phyloP scores from a whole-genome alignment of 2,888 invertebrate species.

The Galerucella nymphaeae region DNA sequence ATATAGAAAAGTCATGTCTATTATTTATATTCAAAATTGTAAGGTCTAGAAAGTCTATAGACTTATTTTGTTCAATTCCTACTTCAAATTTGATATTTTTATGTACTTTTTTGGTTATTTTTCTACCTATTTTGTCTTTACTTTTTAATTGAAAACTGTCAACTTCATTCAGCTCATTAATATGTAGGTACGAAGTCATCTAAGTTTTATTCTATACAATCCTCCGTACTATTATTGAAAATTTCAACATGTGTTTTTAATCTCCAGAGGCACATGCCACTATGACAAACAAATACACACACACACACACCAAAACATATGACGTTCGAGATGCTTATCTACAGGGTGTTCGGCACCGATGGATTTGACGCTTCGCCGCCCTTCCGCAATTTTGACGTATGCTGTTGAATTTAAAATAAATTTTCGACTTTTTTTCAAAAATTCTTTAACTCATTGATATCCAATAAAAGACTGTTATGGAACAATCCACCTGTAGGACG shows the following conservation, averaged over 20 bases:
- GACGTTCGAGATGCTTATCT: conserved; percentile 47
- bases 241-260: conserved; percentile 45
- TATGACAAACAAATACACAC: not conserved
- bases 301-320: conserved; percentile 41
- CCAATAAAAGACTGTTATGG: not conserved
- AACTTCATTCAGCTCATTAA: too few species aligned
- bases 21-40: too few species aligned
- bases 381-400: not conserved
- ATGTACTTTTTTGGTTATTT: too few species aligned
- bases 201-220: not conserved
- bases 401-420: not conserved
- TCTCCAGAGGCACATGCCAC: conserved; percentile 45
- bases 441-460: not conserved
- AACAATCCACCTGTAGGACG: conserved; percentile 10
- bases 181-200: too few species aligned
- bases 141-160: too few species aligned
- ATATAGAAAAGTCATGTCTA: too few species aligned
- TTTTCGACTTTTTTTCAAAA: not conserved
- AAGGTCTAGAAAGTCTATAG: too few species aligned
- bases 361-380: conserved; percentile 14
- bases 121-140: too few species aligned
- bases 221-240: conserved; percentile 17
- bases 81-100: too few species aligned
- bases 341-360: conserved; percentile 36
- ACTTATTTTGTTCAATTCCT: too few species aligned